phyloP scores from a whole-genome alignment of 2,113 vertebrate genomes.

The Heterocephalus glaber region DNA sequence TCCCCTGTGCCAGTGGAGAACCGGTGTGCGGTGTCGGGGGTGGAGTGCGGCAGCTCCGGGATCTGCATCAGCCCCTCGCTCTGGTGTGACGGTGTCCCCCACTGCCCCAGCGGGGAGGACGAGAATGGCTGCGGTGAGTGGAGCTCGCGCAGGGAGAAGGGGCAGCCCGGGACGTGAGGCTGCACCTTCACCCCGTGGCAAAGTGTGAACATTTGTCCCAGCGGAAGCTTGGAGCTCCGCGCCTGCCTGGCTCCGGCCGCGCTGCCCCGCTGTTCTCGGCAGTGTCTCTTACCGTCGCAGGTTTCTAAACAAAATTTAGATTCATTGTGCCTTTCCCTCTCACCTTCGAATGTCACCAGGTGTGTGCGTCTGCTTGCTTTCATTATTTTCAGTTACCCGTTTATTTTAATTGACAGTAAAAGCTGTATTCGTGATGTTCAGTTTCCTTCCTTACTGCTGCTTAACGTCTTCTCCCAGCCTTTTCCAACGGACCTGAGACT shows the following conservation, averaged over 20 bases:
- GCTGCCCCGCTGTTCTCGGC: no score
- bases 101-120: conserved; percentile 85
- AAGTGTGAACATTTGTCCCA: no score
- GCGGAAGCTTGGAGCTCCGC: no score
- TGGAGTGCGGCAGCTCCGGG: conserved; percentile 82
- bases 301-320: no score
- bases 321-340: no score
- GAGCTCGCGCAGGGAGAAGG: no score
- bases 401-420: neutral
- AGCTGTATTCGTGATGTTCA: neutral
- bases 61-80: conserved; percentile 68
- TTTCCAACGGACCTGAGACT: accelerated
- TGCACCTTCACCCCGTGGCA: no score
- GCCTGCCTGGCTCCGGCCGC: no score
- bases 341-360: no score
- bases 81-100: conserved; percentile 83
- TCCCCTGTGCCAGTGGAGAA: conserved; percentile 65
- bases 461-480: neutral
- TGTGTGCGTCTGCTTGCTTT: neutral
- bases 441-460: no score
- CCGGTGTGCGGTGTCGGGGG: conserved; percentile 65
- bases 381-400: neutral
- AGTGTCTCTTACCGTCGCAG: neutral
- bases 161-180: no score
- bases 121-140: conserved; percentile 86